These are phyloP conservation scores for Myocastor coypus DNA, from an alignment of 2,113 vertebrate genomes.

Conservation along the genomic window DNA sequence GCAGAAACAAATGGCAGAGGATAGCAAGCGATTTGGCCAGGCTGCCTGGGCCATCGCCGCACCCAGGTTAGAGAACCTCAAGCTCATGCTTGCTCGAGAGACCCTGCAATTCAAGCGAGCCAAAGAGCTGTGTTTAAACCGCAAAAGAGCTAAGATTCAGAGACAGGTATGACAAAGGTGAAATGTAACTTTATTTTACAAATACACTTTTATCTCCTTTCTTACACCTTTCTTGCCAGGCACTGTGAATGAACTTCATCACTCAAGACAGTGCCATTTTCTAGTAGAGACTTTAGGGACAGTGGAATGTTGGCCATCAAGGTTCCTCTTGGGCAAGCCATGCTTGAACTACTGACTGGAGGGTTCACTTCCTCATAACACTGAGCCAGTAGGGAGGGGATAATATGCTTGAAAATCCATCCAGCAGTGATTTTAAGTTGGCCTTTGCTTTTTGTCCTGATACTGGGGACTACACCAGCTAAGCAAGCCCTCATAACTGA, in stretches of 20 bases:
- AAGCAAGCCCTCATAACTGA: background rate
- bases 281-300: background rate
- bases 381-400: background rate
- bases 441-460: background rate
- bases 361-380: background rate
- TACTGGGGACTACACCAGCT: background rate
- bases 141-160: slow-evolving; percentile 89
- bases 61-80: slow-evolving; percentile 93
- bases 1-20: slow-evolving; percentile 95
- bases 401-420: background rate
- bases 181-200: slow-evolving; percentile 43
- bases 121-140: slow-evolving; percentile 93
- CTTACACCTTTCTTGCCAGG: background rate
- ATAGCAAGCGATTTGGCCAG: slow-evolving; percentile 92
- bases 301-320: background rate
- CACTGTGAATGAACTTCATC: background rate
- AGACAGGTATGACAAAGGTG: slow-evolving; percentile 85
- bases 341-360: background rate
- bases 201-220: background rate
- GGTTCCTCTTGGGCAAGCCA: background rate
- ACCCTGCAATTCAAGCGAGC: slow-evolving; percentile 95
- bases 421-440: background rate
- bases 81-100: slow-evolving; percentile 93
- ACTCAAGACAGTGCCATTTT: background rate
- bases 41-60: slow-evolving; percentile 93